Conservation (phyloP, 2,113 vertebrate species). For the Choloepus hoffmanni region DNA sequence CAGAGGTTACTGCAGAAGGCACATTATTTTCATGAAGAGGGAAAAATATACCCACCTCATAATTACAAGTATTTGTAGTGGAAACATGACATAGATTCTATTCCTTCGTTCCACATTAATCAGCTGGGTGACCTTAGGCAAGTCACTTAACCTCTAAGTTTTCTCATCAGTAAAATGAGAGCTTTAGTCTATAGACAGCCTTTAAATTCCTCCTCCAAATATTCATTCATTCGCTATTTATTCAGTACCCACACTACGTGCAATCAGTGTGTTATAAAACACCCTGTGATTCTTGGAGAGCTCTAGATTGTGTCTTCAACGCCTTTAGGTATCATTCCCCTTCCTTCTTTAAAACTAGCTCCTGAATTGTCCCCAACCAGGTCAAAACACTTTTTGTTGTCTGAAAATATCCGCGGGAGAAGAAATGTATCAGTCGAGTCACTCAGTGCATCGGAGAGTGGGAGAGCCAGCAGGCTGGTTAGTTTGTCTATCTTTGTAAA, state of each 20-base stretch:
- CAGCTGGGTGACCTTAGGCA: background rate
- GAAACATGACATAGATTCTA: background rate
- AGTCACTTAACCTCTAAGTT: background rate
- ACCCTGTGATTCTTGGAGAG: background rate
- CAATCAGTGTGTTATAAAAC: background rate
- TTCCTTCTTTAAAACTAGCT: background rate
- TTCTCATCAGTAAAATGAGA: background rate
- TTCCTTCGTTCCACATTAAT: background rate
- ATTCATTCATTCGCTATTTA: background rate
- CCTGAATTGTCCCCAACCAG: background rate
- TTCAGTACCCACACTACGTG: background rate
- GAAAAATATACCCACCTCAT: background rate
- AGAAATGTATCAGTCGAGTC: background rate
- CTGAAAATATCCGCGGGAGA: background rate
- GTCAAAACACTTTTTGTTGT: background rate
- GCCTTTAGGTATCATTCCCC: background rate
- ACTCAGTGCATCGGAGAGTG: background rate
- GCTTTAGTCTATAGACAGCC: background rate
- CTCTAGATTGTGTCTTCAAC: background rate
- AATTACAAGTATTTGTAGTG: background rate
- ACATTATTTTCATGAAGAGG: background rate
- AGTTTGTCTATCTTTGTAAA: background rate
- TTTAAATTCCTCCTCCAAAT: background rate
- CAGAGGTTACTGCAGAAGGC: background rate
- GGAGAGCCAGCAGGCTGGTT: background rate